Evolutionary conservation across 2,113 vertebrate genomes (phyloP).

Genomic region (Stictonetta naevosa): DNA sequence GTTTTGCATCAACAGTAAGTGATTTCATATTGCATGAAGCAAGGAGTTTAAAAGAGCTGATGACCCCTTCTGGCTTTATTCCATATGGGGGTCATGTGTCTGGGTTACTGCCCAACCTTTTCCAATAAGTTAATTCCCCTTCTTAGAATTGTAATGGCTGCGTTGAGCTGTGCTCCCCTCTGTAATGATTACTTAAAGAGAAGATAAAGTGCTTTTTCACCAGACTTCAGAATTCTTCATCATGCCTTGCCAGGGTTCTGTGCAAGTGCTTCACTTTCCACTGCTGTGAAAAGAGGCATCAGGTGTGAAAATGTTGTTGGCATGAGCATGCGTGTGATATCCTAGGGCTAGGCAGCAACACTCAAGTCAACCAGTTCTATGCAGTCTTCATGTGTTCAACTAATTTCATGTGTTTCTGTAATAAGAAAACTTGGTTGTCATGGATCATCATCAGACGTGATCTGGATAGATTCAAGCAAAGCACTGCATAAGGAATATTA

Average conservation of each 20-base stretch:
- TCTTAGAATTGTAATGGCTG: conserved; percentile 21
- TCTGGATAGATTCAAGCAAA: not conserved
- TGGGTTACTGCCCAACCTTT: conserved; percentile 35
- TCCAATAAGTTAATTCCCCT: conserved; percentile 46
- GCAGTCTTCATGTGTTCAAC: not conserved
- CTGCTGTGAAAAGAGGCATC: not conserved
- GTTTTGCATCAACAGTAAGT: conserved; percentile 54
- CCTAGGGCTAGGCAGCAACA: not conserved
- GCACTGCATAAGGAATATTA: not conserved
- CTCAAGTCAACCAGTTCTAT: not conserved
- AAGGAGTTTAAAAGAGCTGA: conserved; percentile 30
- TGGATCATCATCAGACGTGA: not conserved
- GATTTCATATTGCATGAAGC: conserved; percentile 50
- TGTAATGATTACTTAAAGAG: not conserved
- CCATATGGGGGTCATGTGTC: not conserved
- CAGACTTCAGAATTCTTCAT: not conserved
- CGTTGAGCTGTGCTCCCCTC: conserved; percentile 13
- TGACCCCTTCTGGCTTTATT: conserved; percentile 41
- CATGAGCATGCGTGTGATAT: accelerated
- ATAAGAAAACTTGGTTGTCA: not conserved
- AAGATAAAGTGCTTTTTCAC: conserved; percentile 17
- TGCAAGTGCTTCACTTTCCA: not conserved
- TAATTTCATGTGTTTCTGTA: not conserved
- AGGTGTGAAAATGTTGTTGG: not conserved
- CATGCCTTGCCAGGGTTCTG: not conserved